Conservation (phyloP, 2,113 vertebrate species). For the Catharus minimus region DNA sequence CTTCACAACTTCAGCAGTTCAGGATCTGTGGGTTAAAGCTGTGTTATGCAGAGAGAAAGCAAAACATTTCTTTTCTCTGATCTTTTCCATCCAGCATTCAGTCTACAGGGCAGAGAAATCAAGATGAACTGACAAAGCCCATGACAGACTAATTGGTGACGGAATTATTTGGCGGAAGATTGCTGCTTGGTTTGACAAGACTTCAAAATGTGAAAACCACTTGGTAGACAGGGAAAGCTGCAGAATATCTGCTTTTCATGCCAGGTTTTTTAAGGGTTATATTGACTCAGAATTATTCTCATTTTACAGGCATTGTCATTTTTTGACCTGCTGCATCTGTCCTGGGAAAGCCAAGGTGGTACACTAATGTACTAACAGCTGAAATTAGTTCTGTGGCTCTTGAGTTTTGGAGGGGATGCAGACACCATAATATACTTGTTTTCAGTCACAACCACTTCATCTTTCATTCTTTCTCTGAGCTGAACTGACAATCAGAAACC, state of each 20-base stretch:
- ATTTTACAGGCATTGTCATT: not conserved
- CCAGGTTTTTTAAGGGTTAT: not conserved
- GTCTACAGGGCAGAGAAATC: not conserved
- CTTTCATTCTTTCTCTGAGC: not conserved
- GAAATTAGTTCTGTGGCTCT: not conserved
- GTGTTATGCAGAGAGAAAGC: not conserved
- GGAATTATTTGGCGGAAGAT: not conserved
- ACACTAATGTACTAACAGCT: not conserved
- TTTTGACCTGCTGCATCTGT: not conserved
- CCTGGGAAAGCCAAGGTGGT: not conserved
- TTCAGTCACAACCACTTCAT: not conserved
- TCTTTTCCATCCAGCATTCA: not conserved
- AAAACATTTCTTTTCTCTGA: not conserved
- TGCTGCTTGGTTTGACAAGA: not conserved
- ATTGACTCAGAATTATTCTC: not conserved
- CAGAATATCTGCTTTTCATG: not conserved
- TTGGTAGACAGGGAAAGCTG: not conserved
- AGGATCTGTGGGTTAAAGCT: not conserved
- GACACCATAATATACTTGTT: not conserved
- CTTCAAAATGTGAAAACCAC: not conserved
- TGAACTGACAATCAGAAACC: not conserved
- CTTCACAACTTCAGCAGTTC: not conserved
- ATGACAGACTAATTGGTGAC: conserved; percentile 6
- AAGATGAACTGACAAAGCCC: conserved; percentile 15
- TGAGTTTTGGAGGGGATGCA: not conserved